Conservation (phyloP, 2,797 vertebrate genomes). For the Rhinogobio ventralis region DNA sequence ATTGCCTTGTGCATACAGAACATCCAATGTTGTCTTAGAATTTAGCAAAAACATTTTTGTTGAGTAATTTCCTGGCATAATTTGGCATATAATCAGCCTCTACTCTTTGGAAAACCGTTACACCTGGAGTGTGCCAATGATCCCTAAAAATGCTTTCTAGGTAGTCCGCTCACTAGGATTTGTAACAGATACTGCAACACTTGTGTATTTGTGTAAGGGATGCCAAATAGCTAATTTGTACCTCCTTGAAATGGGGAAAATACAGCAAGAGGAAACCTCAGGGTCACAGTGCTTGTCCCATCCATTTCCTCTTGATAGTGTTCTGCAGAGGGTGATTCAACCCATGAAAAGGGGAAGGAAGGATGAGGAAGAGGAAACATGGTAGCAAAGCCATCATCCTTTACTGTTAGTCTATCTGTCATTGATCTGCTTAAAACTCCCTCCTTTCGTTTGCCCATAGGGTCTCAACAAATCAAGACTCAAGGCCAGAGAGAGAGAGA, state of each 20-base stretch:
- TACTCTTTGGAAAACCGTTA: not conserved
- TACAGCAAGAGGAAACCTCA: conserved; percentile 15
- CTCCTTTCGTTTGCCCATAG: conserved; percentile 31
- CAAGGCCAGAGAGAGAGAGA: conserved; percentile 41
- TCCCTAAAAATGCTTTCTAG: not conserved
- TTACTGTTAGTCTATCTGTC: conserved; percentile 23
- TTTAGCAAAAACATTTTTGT: not conserved
- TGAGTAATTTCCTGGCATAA: not conserved
- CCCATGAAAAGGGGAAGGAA: conserved; percentile 2
- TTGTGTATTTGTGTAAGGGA: not conserved
- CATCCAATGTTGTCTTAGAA: not conserved
- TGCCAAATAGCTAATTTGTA: not conserved
- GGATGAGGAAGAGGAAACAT: conserved; percentile 38
- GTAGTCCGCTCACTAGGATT: not conserved
- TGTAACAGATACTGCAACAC: not conserved
- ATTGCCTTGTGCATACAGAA: not conserved
- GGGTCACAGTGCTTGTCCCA: conserved; percentile 29
- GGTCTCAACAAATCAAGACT: conserved; percentile 41
- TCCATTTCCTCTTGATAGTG: conserved; percentile 32
- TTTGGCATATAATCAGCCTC: not conserved
- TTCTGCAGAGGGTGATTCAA: not conserved
- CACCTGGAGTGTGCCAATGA: not conserved
- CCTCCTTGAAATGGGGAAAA: conserved; percentile 10
- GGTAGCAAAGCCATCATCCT: conserved; percentile 43
- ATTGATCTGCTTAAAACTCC: conserved; percentile 27